These are phyloP conservation scores for Noctua pronuba DNA, from an alignment of 2,888 invertebrate genomes.

Conservation along the genomic window DNA sequence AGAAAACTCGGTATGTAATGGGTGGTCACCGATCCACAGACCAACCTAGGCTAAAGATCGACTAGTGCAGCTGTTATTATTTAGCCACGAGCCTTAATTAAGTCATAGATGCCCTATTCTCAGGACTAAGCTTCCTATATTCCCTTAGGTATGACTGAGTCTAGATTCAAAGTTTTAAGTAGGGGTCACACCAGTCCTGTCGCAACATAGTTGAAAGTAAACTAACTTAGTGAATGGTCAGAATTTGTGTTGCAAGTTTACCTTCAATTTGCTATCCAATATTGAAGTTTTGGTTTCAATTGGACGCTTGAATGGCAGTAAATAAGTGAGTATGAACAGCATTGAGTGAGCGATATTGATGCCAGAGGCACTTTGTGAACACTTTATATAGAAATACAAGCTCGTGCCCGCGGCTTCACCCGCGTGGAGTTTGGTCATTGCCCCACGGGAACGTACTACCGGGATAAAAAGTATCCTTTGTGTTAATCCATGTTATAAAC, in stretches of 20 bases:
- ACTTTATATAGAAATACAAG: no score
- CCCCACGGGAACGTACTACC: no score
- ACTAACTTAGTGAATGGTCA: constrained; percentile 28
- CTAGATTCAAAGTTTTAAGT: neutral
- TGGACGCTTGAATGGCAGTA: constrained; percentile 14
- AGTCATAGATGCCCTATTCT: neutral
- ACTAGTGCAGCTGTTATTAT: no score
- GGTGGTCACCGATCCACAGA: no score
- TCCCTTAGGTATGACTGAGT: neutral
- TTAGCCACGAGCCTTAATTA: neutral
- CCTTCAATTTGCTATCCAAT: constrained; percentile 38
- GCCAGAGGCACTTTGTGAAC: neutral
- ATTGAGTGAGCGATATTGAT: neutral
- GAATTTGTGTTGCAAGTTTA: constrained; percentile 46
- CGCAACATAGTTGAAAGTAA: constrained; percentile 26
- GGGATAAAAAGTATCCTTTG: no score
- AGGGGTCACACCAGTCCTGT: neutral
- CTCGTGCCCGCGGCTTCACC: no score
- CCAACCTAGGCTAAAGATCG: no score
- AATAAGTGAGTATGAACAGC: neutral
- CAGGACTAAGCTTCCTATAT: neutral
- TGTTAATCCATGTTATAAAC: no score
- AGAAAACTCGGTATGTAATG: no score
- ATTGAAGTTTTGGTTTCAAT: constrained; percentile 29
- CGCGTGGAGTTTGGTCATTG: no score